A percentile compares a stretch with the other conserved stretches of the same genome.
Conservation (phyloP, 23 tunicate genomes). For the Halocynthia roretzi region DNA sequence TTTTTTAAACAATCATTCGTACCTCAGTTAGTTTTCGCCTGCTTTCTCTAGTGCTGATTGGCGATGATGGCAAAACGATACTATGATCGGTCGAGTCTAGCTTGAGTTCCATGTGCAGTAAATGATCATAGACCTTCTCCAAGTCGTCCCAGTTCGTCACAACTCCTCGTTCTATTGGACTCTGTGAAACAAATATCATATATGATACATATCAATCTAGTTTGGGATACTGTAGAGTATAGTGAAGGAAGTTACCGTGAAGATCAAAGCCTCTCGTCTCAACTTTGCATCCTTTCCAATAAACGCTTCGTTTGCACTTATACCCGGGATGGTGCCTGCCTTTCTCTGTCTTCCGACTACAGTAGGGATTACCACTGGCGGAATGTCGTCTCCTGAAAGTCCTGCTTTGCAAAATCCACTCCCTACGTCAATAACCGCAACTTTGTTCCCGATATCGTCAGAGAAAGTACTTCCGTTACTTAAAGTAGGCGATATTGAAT, state of each 20-base stretch:
- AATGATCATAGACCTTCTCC: constrained; percentile 30
- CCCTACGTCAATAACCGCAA: constrained; percentile 39
- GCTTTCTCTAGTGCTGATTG: constrained; percentile 8
- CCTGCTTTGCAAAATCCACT: constrained; percentile 72
- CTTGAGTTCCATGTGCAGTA: constrained; percentile 57
- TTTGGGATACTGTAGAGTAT: not conserved
- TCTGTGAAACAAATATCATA: not conserved
- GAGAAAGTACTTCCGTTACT: constrained; percentile 40
- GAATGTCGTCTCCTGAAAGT: constrained; percentile 41
- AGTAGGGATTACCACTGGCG: constrained; percentile 63
- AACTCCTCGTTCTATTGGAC: constrained; percentile 40
- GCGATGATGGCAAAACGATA: constrained; percentile 47
- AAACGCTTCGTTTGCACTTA: constrained; percentile 20
- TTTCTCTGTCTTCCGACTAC: constrained; percentile 38
- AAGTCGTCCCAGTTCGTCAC: constrained; percentile 71
- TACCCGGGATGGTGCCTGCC: constrained; percentile 24
- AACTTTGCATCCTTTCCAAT: constrained; percentile 60
- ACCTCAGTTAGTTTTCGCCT: constrained; percentile 45
- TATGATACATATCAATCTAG: not conserved
- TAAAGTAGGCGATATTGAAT: not conserved
- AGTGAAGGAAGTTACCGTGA: constrained; percentile 36
- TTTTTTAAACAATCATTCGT: too few species aligned
- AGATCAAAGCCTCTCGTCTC: constrained; percentile 36
- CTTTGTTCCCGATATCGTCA: constrained; percentile 9
- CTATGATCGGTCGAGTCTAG: constrained; percentile 16